Evolutionary conservation across 2,888 invertebrate genomes (phyloP).

Genomic region (Ephialtes manifestator): DNA sequence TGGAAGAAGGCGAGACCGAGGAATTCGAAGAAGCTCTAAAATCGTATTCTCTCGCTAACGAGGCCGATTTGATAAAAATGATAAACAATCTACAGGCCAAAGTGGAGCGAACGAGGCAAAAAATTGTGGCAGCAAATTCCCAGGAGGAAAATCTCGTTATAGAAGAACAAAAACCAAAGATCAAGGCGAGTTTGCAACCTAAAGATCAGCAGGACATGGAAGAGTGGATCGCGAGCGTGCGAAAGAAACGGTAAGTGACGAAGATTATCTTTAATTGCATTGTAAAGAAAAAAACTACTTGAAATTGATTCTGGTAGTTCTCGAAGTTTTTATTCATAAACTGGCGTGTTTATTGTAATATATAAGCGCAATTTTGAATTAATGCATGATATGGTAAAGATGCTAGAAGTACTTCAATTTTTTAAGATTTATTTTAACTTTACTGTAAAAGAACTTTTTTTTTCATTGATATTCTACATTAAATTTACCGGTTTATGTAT

Average conservation of each 20-base stretch:
- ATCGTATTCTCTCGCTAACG: slow-evolving; percentile 91
- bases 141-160: slow-evolving; percentile 88
- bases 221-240: slow-evolving; percentile 87
- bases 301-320: too few relatives aligned
- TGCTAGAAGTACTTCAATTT: too few relatives aligned
- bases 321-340: too few relatives aligned
- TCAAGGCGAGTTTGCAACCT: slow-evolving; percentile 84
- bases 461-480: too few relatives aligned
- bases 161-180: slow-evolving; percentile 87
- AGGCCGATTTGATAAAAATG: slow-evolving; percentile 93
- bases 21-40: slow-evolving; percentile 92
- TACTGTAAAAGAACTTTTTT: too few relatives aligned
- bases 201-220: slow-evolving; percentile 87
- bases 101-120: slow-evolving; percentile 92
- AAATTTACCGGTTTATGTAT: too few relatives aligned
- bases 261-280: slow-evolving; percentile 6
- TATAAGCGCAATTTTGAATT: too few relatives aligned
- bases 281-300: too few relatives aligned
- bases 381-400: too few relatives aligned
- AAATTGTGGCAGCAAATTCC: slow-evolving; percentile 90
- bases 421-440: too few relatives aligned
- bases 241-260: slow-evolving; percentile 88
- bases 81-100: slow-evolving; percentile 90
- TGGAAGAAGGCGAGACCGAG: slow-evolving; percentile 92
- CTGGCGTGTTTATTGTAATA: too few relatives aligned